Percentiles rank a stretch among this genome's conserved stretches.
Conservation (phyloP, 23 tunicate genomes). For the Oikopleura dioica region DNA sequence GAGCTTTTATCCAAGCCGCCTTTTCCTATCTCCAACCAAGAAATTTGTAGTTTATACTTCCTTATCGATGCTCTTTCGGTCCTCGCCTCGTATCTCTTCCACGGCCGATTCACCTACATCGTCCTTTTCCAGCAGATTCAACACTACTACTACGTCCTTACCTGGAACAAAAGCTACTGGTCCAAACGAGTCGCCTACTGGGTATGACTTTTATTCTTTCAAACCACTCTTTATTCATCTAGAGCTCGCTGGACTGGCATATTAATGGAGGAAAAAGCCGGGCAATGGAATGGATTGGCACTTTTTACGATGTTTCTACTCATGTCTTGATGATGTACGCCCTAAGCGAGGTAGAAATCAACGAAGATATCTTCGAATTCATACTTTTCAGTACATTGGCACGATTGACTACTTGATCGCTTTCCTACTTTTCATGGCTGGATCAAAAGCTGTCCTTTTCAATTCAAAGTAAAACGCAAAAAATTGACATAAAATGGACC, state of each 20-base stretch:
- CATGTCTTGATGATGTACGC: conserved; percentile 1
- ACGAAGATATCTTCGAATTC: background rate
- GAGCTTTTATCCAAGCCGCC: no score
- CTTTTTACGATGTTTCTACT: background rate
- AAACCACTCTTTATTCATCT: no score
- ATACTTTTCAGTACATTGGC: background rate
- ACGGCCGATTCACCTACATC: background rate
- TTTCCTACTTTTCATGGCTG: background rate
- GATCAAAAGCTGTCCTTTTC: background rate
- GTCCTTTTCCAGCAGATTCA: background rate
- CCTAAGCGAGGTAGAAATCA: background rate
- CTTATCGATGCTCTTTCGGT: background rate
- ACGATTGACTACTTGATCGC: background rate
- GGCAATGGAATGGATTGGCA: conserved; percentile 3
- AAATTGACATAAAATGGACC: no score
- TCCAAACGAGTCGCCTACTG: conserved; percentile 5
- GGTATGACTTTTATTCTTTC: no score
- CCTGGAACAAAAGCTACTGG: conserved; percentile 3
- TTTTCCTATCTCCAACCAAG: no score
- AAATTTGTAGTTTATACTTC: no score
- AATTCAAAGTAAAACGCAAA: no score
- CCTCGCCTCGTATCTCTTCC: no score
- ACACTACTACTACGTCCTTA: conserved; percentile 2
- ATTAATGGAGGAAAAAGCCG: conserved; percentile 3
- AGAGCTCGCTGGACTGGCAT: conserved; percentile 8